Evolutionary conservation across 2,797 vertebrate genomes (phyloP), one percentile per base, ranked within the genome.

Genomic region (Anniella stebbinsi): DNA sequence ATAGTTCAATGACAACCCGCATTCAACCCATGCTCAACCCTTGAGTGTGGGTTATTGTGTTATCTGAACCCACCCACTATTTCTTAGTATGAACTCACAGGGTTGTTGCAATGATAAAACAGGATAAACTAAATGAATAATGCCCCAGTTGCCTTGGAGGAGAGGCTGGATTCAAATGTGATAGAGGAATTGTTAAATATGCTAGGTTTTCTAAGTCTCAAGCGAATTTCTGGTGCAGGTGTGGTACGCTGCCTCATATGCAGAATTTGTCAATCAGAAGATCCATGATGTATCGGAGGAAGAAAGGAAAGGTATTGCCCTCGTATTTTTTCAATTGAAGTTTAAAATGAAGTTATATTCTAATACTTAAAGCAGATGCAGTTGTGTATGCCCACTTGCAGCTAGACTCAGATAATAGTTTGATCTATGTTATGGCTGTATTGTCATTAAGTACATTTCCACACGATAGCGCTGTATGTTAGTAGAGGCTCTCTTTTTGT

Each of bases 201-300:
- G 93, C 72, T 13, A 0, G 4, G 13, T 89, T 92, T 91, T 70
- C 15, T 48, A 33, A 70, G 4, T 0, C 78, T 86, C 25, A 69
- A 72, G 38, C 51, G 3, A 51, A 78, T 4, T 2, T 80, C 41
- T 4, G n/a, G 89, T 94, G 80, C 93, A 99, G 99, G 99, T 99
- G 81, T 99, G 99, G 99, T 99, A 99, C 1, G 99, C 99, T 21
- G 99, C 98, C 0, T 99, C 99, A 2, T 99, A 99, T 0, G 99
- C 99, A 0, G 98, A 99, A 89, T 99, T 99, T 95, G 98, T 99
- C 91, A 98, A 98, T 95, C 98, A 98, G 94, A 99, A 99, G 97
- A 98, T 99, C 93, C 98, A 99, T 18, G 97, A 98, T 94, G 98
- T 99, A 78, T 99, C 99, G n/a, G 98, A 99, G 91, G 99, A 99